Percentiles rank a stretch among this genome's conserved stretches.
Conservation (phyloP, 1,140 invertebrate genomes). For the Drosophila equinoxialis region DNA sequence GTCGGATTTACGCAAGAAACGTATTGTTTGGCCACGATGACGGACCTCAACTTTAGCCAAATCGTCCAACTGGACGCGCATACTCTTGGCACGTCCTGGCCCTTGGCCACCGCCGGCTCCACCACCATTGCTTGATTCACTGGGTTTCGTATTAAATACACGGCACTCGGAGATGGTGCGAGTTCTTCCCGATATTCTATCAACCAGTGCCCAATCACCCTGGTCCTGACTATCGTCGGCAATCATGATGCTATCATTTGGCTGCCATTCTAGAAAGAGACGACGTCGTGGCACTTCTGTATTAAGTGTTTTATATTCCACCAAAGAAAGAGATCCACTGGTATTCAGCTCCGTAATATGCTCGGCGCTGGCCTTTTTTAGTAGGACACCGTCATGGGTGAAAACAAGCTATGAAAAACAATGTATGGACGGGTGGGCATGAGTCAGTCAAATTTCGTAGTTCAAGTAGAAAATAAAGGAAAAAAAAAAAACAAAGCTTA, state of each 20-base stretch:
- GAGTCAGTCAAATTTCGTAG: slow-evolving; percentile 52
- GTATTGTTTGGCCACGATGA: slow-evolving; percentile 87
- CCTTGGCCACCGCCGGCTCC: neutral
- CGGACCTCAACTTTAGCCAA: slow-evolving; percentile 88
- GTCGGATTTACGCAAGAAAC: slow-evolving; percentile 88
- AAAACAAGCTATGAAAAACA: slow-evolving; percentile 84
- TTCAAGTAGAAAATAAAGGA: slow-evolving; percentile 30
- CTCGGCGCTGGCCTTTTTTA: slow-evolving; percentile 85
- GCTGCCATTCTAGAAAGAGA: slow-evolving; percentile 90
- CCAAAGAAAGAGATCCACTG: slow-evolving; percentile 86
- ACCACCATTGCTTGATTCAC: slow-evolving; percentile 27
- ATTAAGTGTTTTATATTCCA: slow-evolving; percentile 78
- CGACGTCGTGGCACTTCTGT: slow-evolving; percentile 66
- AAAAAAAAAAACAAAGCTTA: slow-evolving; percentile 52
- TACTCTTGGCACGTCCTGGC: slow-evolving; percentile 84
- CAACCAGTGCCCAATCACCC: slow-evolving; percentile 90
- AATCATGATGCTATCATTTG: slow-evolving; percentile 88
- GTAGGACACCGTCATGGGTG: slow-evolving; percentile 86
- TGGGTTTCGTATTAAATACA: slow-evolving; percentile 75
- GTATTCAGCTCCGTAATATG: slow-evolving; percentile 85
- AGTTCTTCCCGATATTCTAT: slow-evolving; percentile 86
- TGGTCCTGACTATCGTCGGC: slow-evolving; percentile 90
- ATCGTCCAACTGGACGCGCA: slow-evolving; percentile 87
- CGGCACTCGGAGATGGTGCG: slow-evolving; percentile 84
- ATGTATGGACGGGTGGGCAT: slow-evolving; percentile 17